phyloP scores from a whole-genome alignment of 2,888 invertebrate genomes.

The Microctonus aethiopoides region DNA sequence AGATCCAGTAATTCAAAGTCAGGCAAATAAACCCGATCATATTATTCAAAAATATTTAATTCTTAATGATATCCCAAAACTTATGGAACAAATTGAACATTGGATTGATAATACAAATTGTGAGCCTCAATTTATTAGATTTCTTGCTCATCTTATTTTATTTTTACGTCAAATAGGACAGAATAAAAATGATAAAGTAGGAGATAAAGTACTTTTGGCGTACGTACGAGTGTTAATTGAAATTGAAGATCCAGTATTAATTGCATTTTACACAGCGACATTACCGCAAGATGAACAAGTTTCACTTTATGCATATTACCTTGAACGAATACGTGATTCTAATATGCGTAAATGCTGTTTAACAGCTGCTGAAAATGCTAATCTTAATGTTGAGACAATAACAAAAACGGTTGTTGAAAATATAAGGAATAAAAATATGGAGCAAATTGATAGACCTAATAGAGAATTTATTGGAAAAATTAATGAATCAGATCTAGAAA shows the following conservation, averaged over 20 bases:
- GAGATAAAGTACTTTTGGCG: conserved; percentile 81
- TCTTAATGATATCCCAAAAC: conserved; percentile 79
- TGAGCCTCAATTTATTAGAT: conserved; percentile 76
- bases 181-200: conserved; percentile 76
- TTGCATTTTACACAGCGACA: conserved; percentile 88
- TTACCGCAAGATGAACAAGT: conserved; percentile 75
- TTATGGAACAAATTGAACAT: conserved; percentile 78
- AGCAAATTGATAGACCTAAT: conserved; percentile 36
- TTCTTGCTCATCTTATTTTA: conserved; percentile 86
- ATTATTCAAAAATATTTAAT: conserved; percentile 88
- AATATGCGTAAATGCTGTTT: conserved; percentile 77
- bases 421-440: conserved; percentile 69
- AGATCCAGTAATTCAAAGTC: conserved; percentile 70
- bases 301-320: conserved; percentile 73
- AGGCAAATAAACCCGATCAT: conserved; percentile 77
- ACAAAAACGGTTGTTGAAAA: conserved; percentile 88
- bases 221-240: conserved; percentile 80
- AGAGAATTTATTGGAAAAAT: conserved; percentile 70
- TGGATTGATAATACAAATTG: conserved; percentile 73
- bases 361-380: conserved; percentile 78
- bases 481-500: conserved; percentile 77
- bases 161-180: conserved; percentile 85
- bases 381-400: conserved; percentile 85
- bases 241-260: conserved; percentile 79
- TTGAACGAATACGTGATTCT: conserved; percentile 75